phyloP scores from a whole-genome alignment of 2,797 vertebrate genomes.

The Gephyroberyx darwinii region DNA sequence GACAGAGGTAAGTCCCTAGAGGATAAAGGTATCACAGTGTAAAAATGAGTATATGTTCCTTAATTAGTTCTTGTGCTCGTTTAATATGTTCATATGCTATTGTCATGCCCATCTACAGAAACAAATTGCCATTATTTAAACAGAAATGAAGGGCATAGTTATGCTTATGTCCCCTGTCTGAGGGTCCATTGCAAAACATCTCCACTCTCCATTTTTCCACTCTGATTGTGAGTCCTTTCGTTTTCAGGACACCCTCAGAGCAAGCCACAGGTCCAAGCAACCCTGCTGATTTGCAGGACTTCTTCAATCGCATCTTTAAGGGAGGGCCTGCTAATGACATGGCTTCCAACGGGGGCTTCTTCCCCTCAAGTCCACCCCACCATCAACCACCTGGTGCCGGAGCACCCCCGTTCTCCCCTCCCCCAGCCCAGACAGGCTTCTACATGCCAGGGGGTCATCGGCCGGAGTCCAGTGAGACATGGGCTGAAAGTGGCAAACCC shows the following conservation, averaged over 20 bases:
- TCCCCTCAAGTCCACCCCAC: slow-evolving; percentile 71
- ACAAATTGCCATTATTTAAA: no score
- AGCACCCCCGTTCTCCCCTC: slow-evolving; percentile 77
- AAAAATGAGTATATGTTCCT: no score
- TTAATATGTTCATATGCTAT: no score
- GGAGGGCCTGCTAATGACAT: slow-evolving; percentile 83
- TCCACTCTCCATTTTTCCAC: neutral
- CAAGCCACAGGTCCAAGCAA: slow-evolving; percentile 75
- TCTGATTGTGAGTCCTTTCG: neutral
- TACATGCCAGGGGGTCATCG: slow-evolving; percentile 73
- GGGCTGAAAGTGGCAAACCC: slow-evolving; percentile 78
- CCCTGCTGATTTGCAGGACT: slow-evolving; percentile 89
- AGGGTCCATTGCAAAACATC: neutral
- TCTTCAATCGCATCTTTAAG: slow-evolving; percentile 91
- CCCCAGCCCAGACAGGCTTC: slow-evolving; percentile 75
- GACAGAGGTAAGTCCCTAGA: slow-evolving; percentile 84
- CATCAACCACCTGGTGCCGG: slow-evolving; percentile 67
- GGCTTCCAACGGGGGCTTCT: slow-evolving; percentile 87
- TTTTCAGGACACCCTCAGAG: slow-evolving; percentile 82
- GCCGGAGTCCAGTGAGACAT: slow-evolving; percentile 75
- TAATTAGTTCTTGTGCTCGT: no score
- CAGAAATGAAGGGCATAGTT: no score
- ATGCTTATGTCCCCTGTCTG: no score
- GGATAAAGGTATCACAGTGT: neutral
- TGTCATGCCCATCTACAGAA: no score